Percentiles rank a stretch among this genome's conserved stretches.
Evolutionary conservation across 2,888 invertebrate species (phyloP).

Genomic region (Diachrysia chrysitis): DNA sequence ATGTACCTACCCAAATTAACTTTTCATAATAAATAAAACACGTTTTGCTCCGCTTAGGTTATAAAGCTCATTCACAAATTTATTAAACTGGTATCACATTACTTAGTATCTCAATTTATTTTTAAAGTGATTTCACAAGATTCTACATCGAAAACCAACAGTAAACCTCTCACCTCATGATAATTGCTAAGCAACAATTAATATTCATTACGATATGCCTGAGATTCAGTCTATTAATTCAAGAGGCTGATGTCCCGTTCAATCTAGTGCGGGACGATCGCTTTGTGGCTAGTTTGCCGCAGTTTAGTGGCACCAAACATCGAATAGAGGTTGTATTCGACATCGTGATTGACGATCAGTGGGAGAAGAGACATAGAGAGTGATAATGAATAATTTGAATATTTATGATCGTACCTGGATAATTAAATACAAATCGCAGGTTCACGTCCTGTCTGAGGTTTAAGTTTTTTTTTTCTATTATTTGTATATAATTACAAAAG

Average conservation of each 20-base stretch:
- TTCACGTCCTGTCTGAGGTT: no score
- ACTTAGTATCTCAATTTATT: no score
- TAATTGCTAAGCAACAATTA: conserved; percentile 53
- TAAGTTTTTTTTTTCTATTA: no score
- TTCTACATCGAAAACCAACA: conserved; percentile 36
- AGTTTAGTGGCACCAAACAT: conserved; percentile 20
- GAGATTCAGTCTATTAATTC: conserved; percentile 41
- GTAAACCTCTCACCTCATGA: conserved; percentile 27
- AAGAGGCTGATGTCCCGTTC: conserved; percentile 24
- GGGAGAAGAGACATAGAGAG: background rate
- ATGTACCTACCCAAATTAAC: no score
- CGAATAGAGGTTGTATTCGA: conserved; percentile 9
- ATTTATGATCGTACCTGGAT: background rate
- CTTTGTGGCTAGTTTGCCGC: conserved; percentile 34
- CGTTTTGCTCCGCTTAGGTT: no score
- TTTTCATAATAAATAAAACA: no score
- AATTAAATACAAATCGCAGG: no score
- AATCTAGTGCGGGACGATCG: conserved; percentile 23
- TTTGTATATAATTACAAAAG: no score
- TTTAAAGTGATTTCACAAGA: background rate
- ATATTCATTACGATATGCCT: conserved; percentile 56
- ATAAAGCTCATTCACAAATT: no score
- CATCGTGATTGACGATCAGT: conserved; percentile 25
- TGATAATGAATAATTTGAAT: background rate
- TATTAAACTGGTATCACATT: no score